These are phyloP conservation scores for Alauda arvensis DNA, from an alignment of 2,797 vertebrate genomes.

Conservation along the genomic window DNA sequence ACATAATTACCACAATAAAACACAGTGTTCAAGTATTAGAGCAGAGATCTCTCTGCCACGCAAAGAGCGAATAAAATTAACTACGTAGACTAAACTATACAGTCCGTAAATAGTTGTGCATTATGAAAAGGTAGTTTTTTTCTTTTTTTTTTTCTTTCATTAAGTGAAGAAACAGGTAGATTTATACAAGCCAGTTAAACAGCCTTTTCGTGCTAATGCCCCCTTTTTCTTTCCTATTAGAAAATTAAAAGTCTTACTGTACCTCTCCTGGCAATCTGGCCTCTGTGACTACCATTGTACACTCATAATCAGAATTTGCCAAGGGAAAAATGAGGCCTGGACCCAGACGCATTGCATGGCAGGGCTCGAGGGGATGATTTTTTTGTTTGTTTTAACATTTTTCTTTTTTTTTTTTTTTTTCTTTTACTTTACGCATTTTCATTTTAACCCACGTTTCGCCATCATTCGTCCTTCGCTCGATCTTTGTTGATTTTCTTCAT, in stretches of 20 bases:
- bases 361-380: conserved; percentile 3
- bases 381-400: background rate
- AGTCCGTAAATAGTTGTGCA: conserved; percentile 87
- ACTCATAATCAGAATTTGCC: conserved; percentile 50
- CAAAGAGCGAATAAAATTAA: conserved; percentile 82
- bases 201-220: conserved; percentile 67
- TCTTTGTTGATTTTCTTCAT: conserved; percentile 99
- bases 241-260: conserved; percentile 72
- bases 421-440: background rate
- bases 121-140: conserved; percentile 79
- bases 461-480: conserved; percentile 85
- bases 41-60: conserved; percentile 74
- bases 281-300: conserved; percentile 56
- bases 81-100: conserved; percentile 78
- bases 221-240: conserved; percentile 63
- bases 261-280: conserved; percentile 67
- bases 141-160: background rate
- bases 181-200: conserved; percentile 72
- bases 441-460: background rate
- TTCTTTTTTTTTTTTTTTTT: background rate
- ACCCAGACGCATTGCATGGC: conserved; percentile 49
- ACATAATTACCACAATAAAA: conserved; percentile 84
- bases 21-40: conserved; percentile 79
- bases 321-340: conserved; percentile 63
- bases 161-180: conserved; percentile 77